Base-by-base conservation (phyloP, 2,113 vertebrate genomes). In the Puma concolor region DNA sequence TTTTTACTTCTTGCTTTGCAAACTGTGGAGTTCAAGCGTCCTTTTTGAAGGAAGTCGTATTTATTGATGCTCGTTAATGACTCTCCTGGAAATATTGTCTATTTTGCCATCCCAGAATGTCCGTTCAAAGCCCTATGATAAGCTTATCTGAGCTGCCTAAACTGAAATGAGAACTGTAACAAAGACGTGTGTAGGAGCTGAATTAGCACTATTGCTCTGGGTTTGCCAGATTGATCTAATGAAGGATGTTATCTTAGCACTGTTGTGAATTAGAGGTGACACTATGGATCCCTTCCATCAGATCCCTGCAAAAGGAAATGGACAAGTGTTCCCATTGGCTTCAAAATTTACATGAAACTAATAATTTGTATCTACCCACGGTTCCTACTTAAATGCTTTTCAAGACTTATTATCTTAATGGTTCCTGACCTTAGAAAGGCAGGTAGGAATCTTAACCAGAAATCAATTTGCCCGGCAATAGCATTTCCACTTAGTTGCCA, bases 81-180 rank as follows among this genome's bases (percentile, higher is more conserved):
- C 90, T 88, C 38, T 71, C 15, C 38, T 93, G 52, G 52, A 87
- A 85, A 63, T 94, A 67, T 83, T 29, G 44, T 74, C 91, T 71
- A 57, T 92, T 96, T 77, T 97, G 74, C 93, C 66, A 93, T 91
- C 52, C 92, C 27, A 63, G 89, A 94, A 72, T 54, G 6, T 79
- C 94, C 96, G 69, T 57, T 87, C 64, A 4, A 17, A 94, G 72
- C 84, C 23, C 64, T 44, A 63, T n/a, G 71, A 93, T 95, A 88
- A 96, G 95, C 95, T 97, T 95, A 76, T 96, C 67, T 87, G 48
- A 91, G 92, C 93, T 93, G 77, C 88, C 72, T 91, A 91, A 96
- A 82, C 93, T 93, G 72, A 96, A 94, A 79, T 54, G 66, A 96
- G 92, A 94, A 82, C 85, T 92, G 87, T 95, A 98, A 96, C 88